A percentile compares a stretch with the other conserved stretches of the same genome.
These are phyloP conservation scores for Drosophila paracracens DNA, from an alignment of 2,888 invertebrate genomes.

Conservation along the genomic window DNA sequence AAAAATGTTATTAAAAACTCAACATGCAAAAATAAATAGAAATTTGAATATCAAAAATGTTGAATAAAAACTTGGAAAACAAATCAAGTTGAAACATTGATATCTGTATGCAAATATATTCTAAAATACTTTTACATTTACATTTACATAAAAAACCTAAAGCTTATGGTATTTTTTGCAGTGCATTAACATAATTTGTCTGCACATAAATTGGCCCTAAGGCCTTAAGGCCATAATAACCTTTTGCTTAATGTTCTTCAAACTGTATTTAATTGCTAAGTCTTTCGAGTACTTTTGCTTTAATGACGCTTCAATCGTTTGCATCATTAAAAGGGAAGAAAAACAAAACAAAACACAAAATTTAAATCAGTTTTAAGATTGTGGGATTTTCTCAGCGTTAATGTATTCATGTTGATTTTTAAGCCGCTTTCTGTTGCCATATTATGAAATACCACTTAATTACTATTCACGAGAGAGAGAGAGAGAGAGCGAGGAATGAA, in stretches of 20 bases:
- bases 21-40: not conserved
- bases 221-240: not conserved
- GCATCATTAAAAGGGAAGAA: slow-evolving; percentile 13
- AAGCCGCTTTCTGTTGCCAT: slow-evolving; percentile 13
- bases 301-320: slow-evolving; percentile 36
- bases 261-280: slow-evolving; percentile 35
- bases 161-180: not conserved
- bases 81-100: not conserved
- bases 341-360: not conserved
- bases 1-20: not conserved
- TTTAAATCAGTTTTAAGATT: not conserved
- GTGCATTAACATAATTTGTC: slow-evolving; percentile 1
- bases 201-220: not conserved
- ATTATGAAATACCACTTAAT: slow-evolving; percentile 33
- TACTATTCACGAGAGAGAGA: not conserved
- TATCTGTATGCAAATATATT: not conserved
- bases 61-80: not conserved
- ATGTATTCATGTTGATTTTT: slow-evolving; percentile 6
- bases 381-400: not conserved
- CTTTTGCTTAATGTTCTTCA: slow-evolving; percentile 13
- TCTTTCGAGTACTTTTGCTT: slow-evolving; percentile 18
- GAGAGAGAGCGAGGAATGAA: not conserved
- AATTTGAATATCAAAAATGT: not conserved
- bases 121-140: not conserved
- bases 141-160: not conserved